A percentile compares a stretch with the other conserved stretches of the same genome.
Evolutionary conservation across 1,140 invertebrate genomes (phyloP).

Genomic region (Drosophila triauraria): DNA sequence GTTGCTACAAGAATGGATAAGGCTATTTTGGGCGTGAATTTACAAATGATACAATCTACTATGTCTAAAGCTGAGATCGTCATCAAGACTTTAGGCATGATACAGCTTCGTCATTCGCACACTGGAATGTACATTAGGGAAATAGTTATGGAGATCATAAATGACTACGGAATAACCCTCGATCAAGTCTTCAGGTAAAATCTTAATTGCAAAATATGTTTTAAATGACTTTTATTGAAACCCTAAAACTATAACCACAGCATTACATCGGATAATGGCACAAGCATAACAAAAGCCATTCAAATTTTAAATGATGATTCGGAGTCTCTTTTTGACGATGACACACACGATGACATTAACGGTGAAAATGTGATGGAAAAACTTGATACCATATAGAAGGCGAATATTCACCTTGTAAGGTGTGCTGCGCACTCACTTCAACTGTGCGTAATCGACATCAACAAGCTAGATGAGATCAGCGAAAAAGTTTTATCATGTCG

Average conservation of each 20-base stretch:
- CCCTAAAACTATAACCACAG: conserved; percentile 18
- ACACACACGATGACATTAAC: conserved; percentile 1
- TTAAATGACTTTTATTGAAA: conserved; percentile 1
- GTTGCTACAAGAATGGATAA: conserved; percentile 28
- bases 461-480: conserved; percentile 35
- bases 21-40: conserved; percentile 35
- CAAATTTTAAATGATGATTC: conserved; percentile 39
- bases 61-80: conserved; percentile 19
- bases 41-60: conserved; percentile 23
- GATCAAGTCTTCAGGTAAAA: conserved; percentile 38
- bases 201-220: conserved; percentile 26
- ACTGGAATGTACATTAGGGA: conserved; percentile 5
- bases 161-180: conserved; percentile 1
- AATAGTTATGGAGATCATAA: conserved; percentile 21
- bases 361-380: conserved; percentile 24
- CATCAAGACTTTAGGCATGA: conserved; percentile 31
- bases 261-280: conserved; percentile 40
- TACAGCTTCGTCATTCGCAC: conserved; percentile 24
- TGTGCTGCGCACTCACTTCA: conserved; percentile 39
- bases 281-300: conserved; percentile 35
- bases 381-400: conserved; percentile 20
- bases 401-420: conserved; percentile 35
- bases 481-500: too few species aligned
- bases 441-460: conserved; percentile 30
- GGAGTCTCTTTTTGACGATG: not conserved